Conservation (phyloP, 2,888 invertebrate genomes). For the Microctonus aethiopoides region DNA sequence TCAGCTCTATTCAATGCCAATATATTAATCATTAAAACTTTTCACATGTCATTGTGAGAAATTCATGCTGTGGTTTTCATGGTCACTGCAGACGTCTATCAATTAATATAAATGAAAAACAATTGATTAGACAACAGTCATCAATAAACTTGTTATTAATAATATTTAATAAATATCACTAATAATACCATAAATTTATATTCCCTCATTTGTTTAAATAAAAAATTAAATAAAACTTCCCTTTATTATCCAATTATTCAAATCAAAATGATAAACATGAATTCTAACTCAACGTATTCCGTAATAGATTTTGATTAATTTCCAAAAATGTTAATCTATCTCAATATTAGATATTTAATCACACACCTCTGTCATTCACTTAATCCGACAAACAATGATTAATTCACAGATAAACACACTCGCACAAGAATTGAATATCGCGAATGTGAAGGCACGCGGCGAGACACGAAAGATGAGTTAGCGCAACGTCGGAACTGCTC, state of each 20-base stretch:
- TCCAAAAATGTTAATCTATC: too few relatives aligned
- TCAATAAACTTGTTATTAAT: too few relatives aligned
- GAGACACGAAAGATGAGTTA: conserved; percentile 40
- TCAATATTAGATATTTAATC: too few relatives aligned
- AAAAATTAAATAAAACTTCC: too few relatives aligned
- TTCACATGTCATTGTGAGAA: neutral
- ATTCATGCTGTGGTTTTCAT: neutral
- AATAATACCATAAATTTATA: too few relatives aligned
- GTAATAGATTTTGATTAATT: too few relatives aligned
- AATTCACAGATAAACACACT: conserved; percentile 1
- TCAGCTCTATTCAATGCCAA: neutral
- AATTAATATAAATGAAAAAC: neutral
- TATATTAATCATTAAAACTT: neutral
- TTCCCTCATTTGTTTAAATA: too few relatives aligned
- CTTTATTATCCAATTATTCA: too few relatives aligned
- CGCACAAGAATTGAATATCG: conserved; percentile 10
- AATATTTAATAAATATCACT: too few relatives aligned
- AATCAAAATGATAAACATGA: too few relatives aligned
- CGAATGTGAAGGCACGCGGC: conserved; percentile 44
- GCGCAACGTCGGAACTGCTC: conserved; percentile 53
- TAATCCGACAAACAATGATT: neutral
- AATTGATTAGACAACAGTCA: neutral
- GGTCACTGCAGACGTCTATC: neutral
- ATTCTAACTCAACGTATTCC: too few relatives aligned
- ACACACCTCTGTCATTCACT: conserved; percentile 5